phyloP scores from a whole-genome alignment of 1,140 invertebrate species.

The Parasteatoda tepidariorum region DNA sequence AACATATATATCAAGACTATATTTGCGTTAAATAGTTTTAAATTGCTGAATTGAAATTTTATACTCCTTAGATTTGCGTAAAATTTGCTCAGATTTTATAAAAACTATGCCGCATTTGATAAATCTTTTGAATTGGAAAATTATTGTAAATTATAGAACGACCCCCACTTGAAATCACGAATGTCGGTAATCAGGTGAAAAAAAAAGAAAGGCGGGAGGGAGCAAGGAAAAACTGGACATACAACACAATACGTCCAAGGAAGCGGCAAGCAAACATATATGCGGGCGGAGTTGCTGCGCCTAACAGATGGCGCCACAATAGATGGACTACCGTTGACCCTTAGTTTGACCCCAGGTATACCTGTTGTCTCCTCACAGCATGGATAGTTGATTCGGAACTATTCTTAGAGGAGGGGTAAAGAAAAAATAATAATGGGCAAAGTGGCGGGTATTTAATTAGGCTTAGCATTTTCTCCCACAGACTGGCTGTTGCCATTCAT shows the following conservation, averaged over 20 bases:
- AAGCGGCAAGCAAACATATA: not conserved
- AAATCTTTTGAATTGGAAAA: no score
- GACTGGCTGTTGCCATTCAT: not conserved
- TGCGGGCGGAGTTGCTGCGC: slow-evolving; percentile 25
- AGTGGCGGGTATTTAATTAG: slow-evolving; percentile 49
- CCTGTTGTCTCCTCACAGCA: slow-evolving; percentile 22
- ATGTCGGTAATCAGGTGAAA: not conserved
- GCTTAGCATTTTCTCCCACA: slow-evolving; percentile 6
- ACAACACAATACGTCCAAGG: no score
- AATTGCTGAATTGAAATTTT: no score
- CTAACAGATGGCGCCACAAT: slow-evolving; percentile 34
- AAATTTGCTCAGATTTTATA: no score
- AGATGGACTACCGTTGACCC: slow-evolving; percentile 46
- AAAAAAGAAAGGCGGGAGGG: not conserved
- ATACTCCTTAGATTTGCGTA: no score
- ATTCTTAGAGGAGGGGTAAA: not conserved
- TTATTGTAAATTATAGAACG: not conserved
- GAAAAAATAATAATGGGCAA: slow-evolving; percentile 19
- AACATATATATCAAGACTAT: no score
- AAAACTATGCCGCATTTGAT: no score
- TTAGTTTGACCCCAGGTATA: slow-evolving; percentile 22
- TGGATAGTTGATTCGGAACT: not conserved
- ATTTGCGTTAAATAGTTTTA: no score
- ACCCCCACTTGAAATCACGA: not conserved
- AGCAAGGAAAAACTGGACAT: not conserved